A percentile compares a stretch with the other conserved stretches of the same genome.
phyloP scores from a whole-genome alignment of 2,888 invertebrate genomes.

The Teleiodes luculella region DNA sequence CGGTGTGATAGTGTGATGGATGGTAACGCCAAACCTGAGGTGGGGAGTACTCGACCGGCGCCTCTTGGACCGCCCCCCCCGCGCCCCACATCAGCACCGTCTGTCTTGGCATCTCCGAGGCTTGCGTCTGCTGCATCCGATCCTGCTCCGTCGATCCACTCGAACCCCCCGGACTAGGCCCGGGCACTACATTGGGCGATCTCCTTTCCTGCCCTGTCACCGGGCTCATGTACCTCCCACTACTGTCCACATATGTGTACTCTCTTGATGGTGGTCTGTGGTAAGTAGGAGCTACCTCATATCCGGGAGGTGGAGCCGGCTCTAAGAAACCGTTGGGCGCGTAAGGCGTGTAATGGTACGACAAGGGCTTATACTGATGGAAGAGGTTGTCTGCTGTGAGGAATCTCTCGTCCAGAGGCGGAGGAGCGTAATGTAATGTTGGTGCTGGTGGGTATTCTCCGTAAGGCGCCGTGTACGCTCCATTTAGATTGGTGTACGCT shows the following conservation, averaged over 20 bases:
- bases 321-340: conserved; percentile 91
- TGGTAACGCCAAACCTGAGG: conserved; percentile 77
- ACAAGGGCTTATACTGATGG: conserved; percentile 93
- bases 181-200: conserved; percentile 79
- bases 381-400: conserved; percentile 91
- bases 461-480: conserved; percentile 89
- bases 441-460: conserved; percentile 84
- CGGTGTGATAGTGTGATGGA: conserved; percentile 72
- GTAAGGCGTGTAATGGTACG: conserved; percentile 87
- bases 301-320: conserved; percentile 81
- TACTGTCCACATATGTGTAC: conserved; percentile 78
- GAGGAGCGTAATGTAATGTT: conserved; percentile 83
- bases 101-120: conserved; percentile 85
- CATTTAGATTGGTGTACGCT: conserved; percentile 88
- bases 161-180: conserved; percentile 68
- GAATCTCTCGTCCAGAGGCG: conserved; percentile 82
- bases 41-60: conserved; percentile 68
- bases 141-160: conserved; percentile 67
- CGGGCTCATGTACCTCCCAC: conserved; percentile 79
- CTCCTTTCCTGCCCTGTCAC: conserved; percentile 81
- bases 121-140: conserved; percentile 56
- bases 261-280: conserved; percentile 80
- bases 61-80: conserved; percentile 66
- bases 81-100: conserved; percentile 97
- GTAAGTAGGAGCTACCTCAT: conserved; percentile 81